Evolutionary conservation across 2,888 invertebrate genomes (phyloP), one percentile per base, ranked within the genome.

Genomic region (Leptura quadrifasciata): DNA sequence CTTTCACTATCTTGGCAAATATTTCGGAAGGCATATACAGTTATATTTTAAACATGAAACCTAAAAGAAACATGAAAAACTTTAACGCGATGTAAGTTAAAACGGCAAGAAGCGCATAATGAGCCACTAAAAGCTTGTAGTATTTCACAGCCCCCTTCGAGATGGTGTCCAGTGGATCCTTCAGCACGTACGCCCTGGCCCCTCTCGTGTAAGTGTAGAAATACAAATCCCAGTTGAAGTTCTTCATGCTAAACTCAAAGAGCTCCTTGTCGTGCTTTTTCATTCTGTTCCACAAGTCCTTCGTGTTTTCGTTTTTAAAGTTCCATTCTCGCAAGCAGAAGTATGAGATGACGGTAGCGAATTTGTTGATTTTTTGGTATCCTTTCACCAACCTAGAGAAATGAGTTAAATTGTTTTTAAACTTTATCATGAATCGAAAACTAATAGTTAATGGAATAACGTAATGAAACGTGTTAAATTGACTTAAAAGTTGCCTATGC

Each of bases 321-420:
- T 90, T 88, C 97, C 97, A 97, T 78, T 95, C 93, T 77, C 93
- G 92, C 10, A 91, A 93, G 3, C 95, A 93, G 89, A 97, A 97
- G 88, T 95, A 96, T 1, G 78, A 58, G n/a, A 84, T 54, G 10
- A 83, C 78, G 24, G 77, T 65, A 9, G 70, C 71, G 63, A 83
- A 82, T 71, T 83, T 83, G 68, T 82, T 75, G 55, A 83, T 81
- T 77, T 82, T 82, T 39, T 80, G 65, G 65, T 82, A 82, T 10
- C 80, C 80, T 63, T 82, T 82, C 2, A 82, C 81, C 67, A 82
- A 57, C 76, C 82, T 82, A 54, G 6, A 31, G 12, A 77, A 81
- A 31, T n/a, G 5, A 54, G 72, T 57, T 39, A 61, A 61, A 27
- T 12, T 55, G n/a, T n/a, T n/a, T n/a, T n/a, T n/a, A n/a, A n/a